Evolutionary conservation across 2,888 invertebrate species (phyloP).

Genomic region (Platypus cylindrus): DNA sequence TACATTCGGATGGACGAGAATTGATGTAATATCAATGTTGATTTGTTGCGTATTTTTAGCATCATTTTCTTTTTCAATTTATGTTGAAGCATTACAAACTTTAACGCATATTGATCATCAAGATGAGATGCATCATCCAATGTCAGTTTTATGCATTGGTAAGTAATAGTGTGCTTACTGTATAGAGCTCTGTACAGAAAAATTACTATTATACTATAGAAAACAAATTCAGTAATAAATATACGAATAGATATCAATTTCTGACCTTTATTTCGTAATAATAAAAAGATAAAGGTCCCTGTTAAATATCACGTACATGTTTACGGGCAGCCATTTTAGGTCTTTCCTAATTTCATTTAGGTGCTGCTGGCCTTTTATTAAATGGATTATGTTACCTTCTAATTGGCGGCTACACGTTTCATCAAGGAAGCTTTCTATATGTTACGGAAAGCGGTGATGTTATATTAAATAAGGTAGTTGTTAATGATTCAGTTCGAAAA

Average conservation of each 20-base stretch:
- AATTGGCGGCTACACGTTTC: constrained; percentile 69
- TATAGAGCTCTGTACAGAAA: too few species aligned
- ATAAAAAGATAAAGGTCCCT: too few species aligned
- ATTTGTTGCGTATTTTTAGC: constrained; percentile 71
- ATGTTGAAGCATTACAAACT: constrained; percentile 72
- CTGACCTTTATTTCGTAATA: too few species aligned
- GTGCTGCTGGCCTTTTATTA: constrained; percentile 54
- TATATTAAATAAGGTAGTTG: constrained; percentile 44
- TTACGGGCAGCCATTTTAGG: too few species aligned
- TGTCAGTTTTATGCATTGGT: constrained; percentile 58
- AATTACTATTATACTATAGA: too few species aligned
- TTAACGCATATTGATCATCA: constrained; percentile 61
- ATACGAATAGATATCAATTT: too few species aligned
- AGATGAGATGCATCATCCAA: constrained; percentile 61
- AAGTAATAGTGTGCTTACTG: constrained; percentile 6
- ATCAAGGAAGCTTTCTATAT: constrained; percentile 57
- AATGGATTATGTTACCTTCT: constrained; percentile 68
- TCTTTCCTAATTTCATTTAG: constrained; percentile 13
- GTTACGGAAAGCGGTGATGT: constrained; percentile 49
- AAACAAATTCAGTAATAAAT: too few species aligned
- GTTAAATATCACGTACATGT: too few species aligned
- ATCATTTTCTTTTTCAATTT: constrained; percentile 68
- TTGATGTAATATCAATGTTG: constrained; percentile 74
- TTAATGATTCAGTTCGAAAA: constrained; percentile 31
- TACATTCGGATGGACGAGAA: constrained; percentile 87